Evolutionary conservation across 2,888 invertebrate genomes (phyloP).

Genomic region (Cephus sareptanus): DNA sequence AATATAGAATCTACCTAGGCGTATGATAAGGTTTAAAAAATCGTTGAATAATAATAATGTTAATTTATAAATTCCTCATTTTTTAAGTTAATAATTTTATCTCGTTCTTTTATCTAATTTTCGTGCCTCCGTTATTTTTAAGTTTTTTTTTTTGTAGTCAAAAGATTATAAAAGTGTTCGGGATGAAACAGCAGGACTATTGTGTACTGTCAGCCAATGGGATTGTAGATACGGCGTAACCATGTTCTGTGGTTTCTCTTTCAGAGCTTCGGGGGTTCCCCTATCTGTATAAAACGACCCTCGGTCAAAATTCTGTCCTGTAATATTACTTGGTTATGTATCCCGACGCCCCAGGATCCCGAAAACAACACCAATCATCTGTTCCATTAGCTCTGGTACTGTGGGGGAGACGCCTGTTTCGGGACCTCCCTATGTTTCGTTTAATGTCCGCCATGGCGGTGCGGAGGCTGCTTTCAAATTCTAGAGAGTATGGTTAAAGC

Average conservation of each 20-base stretch:
- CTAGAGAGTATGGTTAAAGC: background rate
- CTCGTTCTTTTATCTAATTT: background rate
- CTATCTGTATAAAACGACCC: constrained; percentile 3
- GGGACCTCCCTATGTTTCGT: background rate
- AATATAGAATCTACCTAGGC: background rate
- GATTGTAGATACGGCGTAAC: background rate
- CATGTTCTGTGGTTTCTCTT: background rate
- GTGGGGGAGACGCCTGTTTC: background rate
- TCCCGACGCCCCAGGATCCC: constrained; percentile 8
- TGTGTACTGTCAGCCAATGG: background rate
- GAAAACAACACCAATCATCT: constrained; percentile 8
- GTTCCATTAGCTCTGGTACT: constrained; percentile 3
- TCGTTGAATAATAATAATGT: background rate
- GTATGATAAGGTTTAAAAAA: background rate
- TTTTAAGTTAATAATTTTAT: background rate
- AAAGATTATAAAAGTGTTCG: background rate
- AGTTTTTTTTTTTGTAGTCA: background rate
- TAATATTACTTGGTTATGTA: background rate
- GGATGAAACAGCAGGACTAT: constrained; percentile 3
- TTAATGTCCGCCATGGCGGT: background rate
- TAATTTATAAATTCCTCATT: background rate
- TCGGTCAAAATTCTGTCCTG: constrained; percentile 3
- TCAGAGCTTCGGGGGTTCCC: constrained; percentile 8
- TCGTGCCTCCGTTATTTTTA: background rate
- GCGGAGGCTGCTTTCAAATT: background rate